A percentile compares a stretch with the other conserved stretches of the same genome.
Conservation (phyloP, 2,113 vertebrate species). For the Phrynocephalus versicolor region DNA sequence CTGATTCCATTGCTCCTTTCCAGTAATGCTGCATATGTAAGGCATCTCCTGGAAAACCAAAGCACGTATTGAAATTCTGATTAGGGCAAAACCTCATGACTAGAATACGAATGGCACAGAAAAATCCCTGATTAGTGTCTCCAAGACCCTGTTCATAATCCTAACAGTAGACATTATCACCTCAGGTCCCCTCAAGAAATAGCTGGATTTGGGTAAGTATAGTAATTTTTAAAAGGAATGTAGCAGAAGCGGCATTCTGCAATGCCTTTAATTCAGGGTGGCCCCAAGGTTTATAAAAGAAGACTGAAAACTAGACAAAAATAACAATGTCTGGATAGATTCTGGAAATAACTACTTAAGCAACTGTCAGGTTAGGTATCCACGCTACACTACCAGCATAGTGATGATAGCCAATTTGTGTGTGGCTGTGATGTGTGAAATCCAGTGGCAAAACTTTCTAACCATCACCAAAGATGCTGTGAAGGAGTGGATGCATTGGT, state of each 20-base stretch:
- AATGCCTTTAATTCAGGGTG: conserved; percentile 33
- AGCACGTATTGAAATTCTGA: background rate
- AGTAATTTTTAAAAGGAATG: conserved; percentile 40
- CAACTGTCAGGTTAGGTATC: conserved; percentile 50
- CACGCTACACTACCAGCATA: conserved; percentile 41
- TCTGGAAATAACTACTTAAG: conserved; percentile 60
- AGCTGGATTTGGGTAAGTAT: background rate
- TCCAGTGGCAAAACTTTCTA: conserved; percentile 58
- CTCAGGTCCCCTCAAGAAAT: conserved; percentile 16
- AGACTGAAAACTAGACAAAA: conserved; percentile 28
- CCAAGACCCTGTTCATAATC: background rate
- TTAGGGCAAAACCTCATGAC: background rate
- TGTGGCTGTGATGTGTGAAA: conserved; percentile 27
- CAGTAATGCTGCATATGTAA: background rate
- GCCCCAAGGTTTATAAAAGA: conserved; percentile 19
- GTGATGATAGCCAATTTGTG: conserved; percentile 29
- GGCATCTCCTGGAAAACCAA: background rate
- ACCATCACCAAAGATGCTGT: conserved; percentile 34
- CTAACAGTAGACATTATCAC: fast-evolving
- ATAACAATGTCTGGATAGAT: conserved; percentile 42
- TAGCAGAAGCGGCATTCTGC: conserved; percentile 29
- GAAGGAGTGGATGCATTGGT: background rate
- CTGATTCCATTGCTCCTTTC: background rate
- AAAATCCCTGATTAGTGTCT: background rate
- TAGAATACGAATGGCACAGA: background rate